Percentiles rank a stretch among this genome's conserved stretches.
phyloP scores from a whole-genome alignment of 2,888 invertebrate genomes.

The Aleiodes leptofemur region DNA sequence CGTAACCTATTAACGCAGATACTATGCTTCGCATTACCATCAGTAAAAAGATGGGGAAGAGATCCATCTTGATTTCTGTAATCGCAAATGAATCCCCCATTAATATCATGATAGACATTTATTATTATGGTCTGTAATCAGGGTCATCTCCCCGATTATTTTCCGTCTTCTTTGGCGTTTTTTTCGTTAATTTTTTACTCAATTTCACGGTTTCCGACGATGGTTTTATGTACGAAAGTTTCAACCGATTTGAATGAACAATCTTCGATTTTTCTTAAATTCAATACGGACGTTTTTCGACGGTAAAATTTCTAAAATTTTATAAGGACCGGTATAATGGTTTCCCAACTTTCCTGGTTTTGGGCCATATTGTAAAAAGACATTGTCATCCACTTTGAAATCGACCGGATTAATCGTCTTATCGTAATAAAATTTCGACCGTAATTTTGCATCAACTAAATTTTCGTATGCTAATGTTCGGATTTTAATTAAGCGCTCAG shows the following conservation, averaged over 20 bases:
- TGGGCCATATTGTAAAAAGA: conserved; percentile 29
- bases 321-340: conserved; percentile 35
- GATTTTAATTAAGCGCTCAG: conserved; percentile 25
- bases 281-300: no score
- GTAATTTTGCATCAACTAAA: conserved; percentile 36
- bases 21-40: conserved; percentile 8
- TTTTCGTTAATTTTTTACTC: no score
- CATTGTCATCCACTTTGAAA: conserved; percentile 39
- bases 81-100: no score
- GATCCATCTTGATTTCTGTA: no score
- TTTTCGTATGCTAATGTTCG: conserved; percentile 37
- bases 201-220: not conserved
- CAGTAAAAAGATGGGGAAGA: no score
- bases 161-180: no score
- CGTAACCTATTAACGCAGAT: conserved; percentile 45
- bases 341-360: conserved; percentile 37
- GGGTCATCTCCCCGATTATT: no score
- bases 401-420: conserved; percentile 32
- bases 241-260: no score
- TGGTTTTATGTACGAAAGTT: no score
- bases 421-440: conserved; percentile 47
- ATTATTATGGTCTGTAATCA: no score
- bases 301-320: conserved; percentile 10
- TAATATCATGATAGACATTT: no score
- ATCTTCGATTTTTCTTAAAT: no score